phyloP scores from a whole-genome alignment of 2,888 invertebrate genomes.

The Dorcus parallelipipedus region DNA sequence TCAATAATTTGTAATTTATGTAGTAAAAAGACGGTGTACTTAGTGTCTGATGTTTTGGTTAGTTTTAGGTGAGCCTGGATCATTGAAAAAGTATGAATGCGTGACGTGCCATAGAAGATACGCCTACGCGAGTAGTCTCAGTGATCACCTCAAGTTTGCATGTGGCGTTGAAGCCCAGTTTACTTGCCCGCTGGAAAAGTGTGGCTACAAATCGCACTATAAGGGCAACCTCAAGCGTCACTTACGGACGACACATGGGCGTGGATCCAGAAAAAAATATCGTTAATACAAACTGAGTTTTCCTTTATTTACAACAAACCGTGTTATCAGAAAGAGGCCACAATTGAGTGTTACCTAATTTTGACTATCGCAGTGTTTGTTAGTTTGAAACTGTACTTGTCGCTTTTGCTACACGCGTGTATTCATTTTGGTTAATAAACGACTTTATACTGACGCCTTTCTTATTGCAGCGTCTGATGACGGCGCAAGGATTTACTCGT shows the following conservation, averaged over 20 bases:
- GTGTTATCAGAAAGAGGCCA: too few relatives aligned
- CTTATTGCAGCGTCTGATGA: neutral
- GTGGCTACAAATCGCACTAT: constrained; percentile 49
- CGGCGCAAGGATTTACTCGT: neutral
- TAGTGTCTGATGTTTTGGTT: neutral
- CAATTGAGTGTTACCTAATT: too few relatives aligned
- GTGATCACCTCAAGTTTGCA: constrained; percentile 34
- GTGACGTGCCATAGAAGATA: constrained; percentile 13
- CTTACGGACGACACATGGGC: constrained; percentile 26
- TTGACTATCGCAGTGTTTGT: too few relatives aligned
- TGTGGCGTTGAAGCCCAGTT: constrained; percentile 53
- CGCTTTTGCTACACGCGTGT: too few relatives aligned
- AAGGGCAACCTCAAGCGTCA: constrained; percentile 53
- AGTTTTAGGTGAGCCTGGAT: too few relatives aligned
- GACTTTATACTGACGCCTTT: neutral
- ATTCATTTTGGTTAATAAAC: too few relatives aligned
- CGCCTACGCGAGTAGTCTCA: constrained; percentile 15
- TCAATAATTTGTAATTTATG: too few relatives aligned
- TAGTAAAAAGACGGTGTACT: neutral
- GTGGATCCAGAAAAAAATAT: too few relatives aligned
- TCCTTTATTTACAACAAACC: too few relatives aligned
- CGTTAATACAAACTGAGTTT: too few relatives aligned
- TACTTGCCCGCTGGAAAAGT: constrained; percentile 39
- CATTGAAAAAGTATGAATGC: constrained; percentile 2
- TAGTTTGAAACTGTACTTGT: too few relatives aligned